Percentiles rank a stretch among this genome's conserved stretches.
These are phyloP conservation scores for human (Homo sapiens) DNA, from an alignment of 2,113 vertebrate species.

Conservation along the genomic window DNA sequence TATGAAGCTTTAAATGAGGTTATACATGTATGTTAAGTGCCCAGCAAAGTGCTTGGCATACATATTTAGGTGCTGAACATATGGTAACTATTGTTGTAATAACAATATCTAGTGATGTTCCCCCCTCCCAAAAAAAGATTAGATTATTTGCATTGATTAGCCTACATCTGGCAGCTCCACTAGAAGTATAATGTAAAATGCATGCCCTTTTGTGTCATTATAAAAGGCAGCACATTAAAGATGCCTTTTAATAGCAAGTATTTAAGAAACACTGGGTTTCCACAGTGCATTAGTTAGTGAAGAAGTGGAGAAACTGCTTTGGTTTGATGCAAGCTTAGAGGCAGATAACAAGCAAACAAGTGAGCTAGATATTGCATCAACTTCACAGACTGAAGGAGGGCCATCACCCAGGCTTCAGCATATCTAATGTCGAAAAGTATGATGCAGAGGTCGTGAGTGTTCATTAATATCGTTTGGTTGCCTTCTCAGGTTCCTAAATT, in stretches of 20 bases:
- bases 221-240: background rate
- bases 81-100: background rate
- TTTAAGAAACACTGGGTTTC: background rate
- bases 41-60: background rate
- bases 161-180: background rate
- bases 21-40: background rate
- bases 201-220: background rate
- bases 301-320: background rate
- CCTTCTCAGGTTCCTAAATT: background rate
- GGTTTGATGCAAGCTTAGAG: background rate
- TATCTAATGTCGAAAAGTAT: background rate
- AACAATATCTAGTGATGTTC: background rate
- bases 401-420: rapidly evolving
- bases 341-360: background rate
- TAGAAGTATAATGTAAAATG: background rate
- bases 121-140: background rate
- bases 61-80: background rate
- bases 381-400: background rate
- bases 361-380: rapidly evolving
- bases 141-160: background rate
- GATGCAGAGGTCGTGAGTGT: background rate
- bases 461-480: background rate
- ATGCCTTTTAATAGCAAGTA: background rate
- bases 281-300: background rate
- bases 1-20: background rate